phyloP scores from a whole-genome alignment of 2,888 invertebrate species.

The Coleophora deauratella region DNA sequence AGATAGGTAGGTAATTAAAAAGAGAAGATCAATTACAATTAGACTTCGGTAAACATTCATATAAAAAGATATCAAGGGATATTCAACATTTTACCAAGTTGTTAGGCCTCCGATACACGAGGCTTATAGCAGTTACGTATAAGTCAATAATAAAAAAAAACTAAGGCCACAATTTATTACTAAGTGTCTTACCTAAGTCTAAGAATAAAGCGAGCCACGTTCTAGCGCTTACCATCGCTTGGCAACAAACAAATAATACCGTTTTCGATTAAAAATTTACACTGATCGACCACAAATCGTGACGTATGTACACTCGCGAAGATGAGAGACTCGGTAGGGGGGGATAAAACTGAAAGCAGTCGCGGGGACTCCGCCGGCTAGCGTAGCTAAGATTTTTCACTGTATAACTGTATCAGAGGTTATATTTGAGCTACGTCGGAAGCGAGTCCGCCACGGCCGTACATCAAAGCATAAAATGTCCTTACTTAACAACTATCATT shows the following conservation, averaged over 20 bases:
- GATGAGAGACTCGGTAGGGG: constrained; percentile 17
- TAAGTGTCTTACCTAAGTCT: constrained; percentile 47
- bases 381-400: no score
- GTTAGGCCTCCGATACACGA: constrained; percentile 30
- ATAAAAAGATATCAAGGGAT: constrained; percentile 50
- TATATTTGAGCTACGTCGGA: neutral
- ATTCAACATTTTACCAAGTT: constrained; percentile 25
- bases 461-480: constrained; percentile 35
- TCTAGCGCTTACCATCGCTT: constrained; percentile 27
- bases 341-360: constrained; percentile 17
- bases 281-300: constrained; percentile 23
- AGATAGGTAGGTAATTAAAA: constrained; percentile 36
- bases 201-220: constrained; percentile 41
- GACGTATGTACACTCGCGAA: constrained; percentile 46
- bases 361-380: no score
- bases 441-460: constrained; percentile 17
- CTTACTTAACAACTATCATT: constrained; percentile 60
- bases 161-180: constrained; percentile 69
- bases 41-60: constrained; percentile 58
- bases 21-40: constrained; percentile 50
- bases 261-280: constrained; percentile 27
- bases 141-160: constrained; percentile 44
- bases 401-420: no score
- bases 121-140: constrained; percentile 29
- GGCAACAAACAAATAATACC: constrained; percentile 22